A percentile compares a stretch with the other conserved stretches of the same genome.
Conservation (phyloP, 2,113 vertebrate genomes). For the Puffinus mauretanicus region DNA sequence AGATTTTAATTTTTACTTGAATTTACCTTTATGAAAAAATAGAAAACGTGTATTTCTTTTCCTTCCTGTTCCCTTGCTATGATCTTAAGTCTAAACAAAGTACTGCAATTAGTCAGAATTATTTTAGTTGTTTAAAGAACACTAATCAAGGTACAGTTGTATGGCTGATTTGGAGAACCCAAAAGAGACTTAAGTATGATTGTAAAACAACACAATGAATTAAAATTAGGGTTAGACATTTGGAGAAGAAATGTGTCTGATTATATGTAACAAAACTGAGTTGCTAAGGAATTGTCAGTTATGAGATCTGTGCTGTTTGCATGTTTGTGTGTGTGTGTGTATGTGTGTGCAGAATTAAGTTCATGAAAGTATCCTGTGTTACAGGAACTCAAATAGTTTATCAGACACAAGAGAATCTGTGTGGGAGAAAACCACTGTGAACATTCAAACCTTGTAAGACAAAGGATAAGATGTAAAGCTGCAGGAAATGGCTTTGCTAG, state of each 20-base stretch:
- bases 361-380: background rate
- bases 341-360: background rate
- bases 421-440: background rate
- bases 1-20: background rate
- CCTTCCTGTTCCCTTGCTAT: background rate
- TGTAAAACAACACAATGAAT: background rate
- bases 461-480: background rate
- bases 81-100: background rate
- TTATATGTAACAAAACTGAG: background rate
- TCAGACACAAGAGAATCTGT: background rate
- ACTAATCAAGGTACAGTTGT: background rate
- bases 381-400: background rate
- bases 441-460: background rate
- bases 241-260: background rate
- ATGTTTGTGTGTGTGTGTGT: background rate
- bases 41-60: background rate
- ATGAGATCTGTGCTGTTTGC: background rate
- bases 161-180: background rate
- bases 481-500: background rate
- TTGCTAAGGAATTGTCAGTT: background rate
- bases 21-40: background rate
- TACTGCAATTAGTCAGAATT: background rate
- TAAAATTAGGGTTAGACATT: background rate
- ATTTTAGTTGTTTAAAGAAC: background rate
- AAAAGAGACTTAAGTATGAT: background rate